These are phyloP conservation scores for Magallana gigas DNA, from an alignment of 1,140 invertebrate species.

Conservation along the genomic window DNA sequence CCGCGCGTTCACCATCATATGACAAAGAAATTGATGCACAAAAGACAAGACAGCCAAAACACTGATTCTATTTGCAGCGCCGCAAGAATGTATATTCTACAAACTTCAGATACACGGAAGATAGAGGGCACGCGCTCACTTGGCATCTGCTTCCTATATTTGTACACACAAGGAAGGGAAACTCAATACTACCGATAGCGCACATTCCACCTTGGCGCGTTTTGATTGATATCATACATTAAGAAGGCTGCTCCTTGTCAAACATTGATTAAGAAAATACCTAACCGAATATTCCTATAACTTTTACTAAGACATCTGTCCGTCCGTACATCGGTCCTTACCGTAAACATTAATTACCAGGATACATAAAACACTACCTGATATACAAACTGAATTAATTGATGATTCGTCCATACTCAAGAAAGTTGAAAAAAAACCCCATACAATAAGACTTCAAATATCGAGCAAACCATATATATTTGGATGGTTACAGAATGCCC, in stretches of 20 bases:
- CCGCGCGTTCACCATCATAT: not conserved
- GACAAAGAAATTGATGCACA: constrained; percentile 21
- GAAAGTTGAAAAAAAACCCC: too few relatives aligned
- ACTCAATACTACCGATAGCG: not conserved
- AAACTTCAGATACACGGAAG: constrained; percentile 17
- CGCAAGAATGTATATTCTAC: not conserved
- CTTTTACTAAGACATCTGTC: not conserved
- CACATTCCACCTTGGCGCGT: not conserved
- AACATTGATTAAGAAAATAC: constrained; percentile 37
- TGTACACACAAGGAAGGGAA: constrained; percentile 35
- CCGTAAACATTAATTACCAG: too few relatives aligned
- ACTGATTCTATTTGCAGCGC: constrained; percentile 13
- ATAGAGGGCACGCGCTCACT: constrained; percentile 24
- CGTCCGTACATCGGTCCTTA: not conserved
- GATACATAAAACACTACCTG: too few relatives aligned
- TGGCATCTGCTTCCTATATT: constrained; percentile 39
- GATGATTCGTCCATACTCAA: too few relatives aligned
- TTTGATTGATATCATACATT: constrained; percentile 27
- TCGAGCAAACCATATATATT: too few relatives aligned
- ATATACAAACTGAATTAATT: too few relatives aligned
- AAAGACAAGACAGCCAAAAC: not conserved
- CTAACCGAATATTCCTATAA: not conserved
- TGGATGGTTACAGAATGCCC: too few relatives aligned
- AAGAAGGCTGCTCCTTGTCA: constrained; percentile 10
- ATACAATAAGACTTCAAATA: too few relatives aligned